Base-by-base conservation (phyloP, 2,113 vertebrate genomes). In the Myotis yumanensis region DNA sequence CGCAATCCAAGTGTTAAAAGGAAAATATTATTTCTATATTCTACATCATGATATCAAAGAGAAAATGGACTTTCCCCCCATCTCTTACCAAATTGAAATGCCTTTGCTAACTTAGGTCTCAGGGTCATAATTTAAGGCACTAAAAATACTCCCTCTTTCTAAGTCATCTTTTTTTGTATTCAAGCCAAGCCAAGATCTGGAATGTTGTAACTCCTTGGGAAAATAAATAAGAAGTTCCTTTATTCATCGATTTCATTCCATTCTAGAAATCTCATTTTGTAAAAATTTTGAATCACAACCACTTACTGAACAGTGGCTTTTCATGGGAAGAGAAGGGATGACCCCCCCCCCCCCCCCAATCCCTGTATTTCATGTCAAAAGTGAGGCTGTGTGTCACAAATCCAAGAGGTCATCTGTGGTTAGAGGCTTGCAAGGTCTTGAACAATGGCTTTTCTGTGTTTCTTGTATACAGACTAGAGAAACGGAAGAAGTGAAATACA, bases 401-500 rank as follows among this genome's bases (percentile, higher is more conserved):
- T 82, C 51, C 15, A 46, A 69, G 93, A 87, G 72, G 69, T 85
- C 1, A 20, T 62, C 68, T 79, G 72, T 82, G 89, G 59, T 73
- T 32, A 40, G 81, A 89, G 93, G 72, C 69, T 75, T 32, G n/a
- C 15, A 32, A 73, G 82, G 62, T 72, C 75, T 95, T 86, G 90
- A 97, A 98, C 95, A 97, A 92, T n/a, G 94, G 72, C n/a, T 95
- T 92, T 92, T 4, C 80, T 57, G 30, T 94, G 97, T 97, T 64
- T 72, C 2, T 9, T 52, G 32, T 43, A 12, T 81, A 32, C 82
- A 68, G 80, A 32, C 69, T 95, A 81, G 91, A 93, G 75, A 87
- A 91, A 80, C 94, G 87, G 3, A 90, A 96, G 96, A 77, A 88
- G 83, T 97, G 97, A 97, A 98, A 98, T 84, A 95, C 5, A 97